phyloP scores from a whole-genome alignment of 64 coral and sea anemone species.

The Dendrophyllia cribrosa region DNA sequence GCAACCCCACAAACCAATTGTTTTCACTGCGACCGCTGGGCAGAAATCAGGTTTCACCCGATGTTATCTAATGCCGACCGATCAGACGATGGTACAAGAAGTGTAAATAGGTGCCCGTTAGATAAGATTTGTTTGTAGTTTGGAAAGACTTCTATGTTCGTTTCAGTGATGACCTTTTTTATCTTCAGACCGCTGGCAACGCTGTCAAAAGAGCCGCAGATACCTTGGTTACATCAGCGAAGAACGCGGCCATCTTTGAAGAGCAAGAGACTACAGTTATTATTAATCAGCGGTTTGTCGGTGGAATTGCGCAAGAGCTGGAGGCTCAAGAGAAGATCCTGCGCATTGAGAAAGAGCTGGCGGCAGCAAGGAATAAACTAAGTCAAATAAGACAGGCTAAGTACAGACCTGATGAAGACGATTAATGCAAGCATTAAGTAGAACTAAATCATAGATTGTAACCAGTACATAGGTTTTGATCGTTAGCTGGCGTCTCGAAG shows the following conservation, averaged over 20 bases:
- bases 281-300: constrained; percentile 96
- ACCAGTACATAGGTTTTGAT: neutral
- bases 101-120: too few species aligned
- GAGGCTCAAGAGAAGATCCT: constrained; percentile 95
- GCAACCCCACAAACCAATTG: too few species aligned
- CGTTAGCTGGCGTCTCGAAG: neutral
- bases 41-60: too few species aligned
- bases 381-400: constrained; percentile 87
- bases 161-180: neutral
- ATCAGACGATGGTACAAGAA: too few species aligned
- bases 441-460: neutral
- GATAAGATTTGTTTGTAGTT: too few species aligned
- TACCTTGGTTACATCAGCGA: constrained; percentile 87
- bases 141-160: neutral
- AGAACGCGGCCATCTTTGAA: constrained; percentile 94
- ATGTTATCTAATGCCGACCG: too few species aligned
- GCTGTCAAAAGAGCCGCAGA: constrained; percentile 95
- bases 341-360: constrained; percentile 91
- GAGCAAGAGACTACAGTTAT: constrained; percentile 94
- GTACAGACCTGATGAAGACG: constrained; percentile 88
- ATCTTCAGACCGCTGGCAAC: constrained; percentile 86
- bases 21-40: too few species aligned
- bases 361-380: constrained; percentile 75
- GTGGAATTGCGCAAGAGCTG: constrained; percentile 94
- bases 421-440: neutral